A percentile compares a stretch with the other conserved stretches of the same genome.
Conservation (phyloP, 2,113 vertebrate genomes). For the Uropsilus gracilis region DNA sequence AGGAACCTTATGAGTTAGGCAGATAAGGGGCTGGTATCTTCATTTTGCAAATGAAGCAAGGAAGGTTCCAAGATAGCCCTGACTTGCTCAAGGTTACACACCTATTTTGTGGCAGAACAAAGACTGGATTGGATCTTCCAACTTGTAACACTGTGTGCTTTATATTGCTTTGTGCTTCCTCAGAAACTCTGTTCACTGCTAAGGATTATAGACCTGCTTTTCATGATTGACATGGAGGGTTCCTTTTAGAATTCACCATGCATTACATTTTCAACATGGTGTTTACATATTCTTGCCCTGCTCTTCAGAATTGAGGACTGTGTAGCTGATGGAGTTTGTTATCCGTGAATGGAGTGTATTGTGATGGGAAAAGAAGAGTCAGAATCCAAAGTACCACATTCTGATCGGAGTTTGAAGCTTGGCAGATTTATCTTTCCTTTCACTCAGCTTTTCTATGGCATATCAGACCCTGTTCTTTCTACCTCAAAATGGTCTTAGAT, state of each 20-base stretch:
- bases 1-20: not conserved
- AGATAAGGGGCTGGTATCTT: conserved; percentile 54
- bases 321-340: not conserved
- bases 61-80: not conserved
- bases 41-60: conserved; percentile 44
- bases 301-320: conserved; percentile 10
- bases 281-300: conserved; percentile 47
- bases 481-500: not conserved
- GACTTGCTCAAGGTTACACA: conserved; percentile 51
- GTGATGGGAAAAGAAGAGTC: not conserved
- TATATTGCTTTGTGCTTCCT: not conserved
- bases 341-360: not conserved
- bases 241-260: conserved; percentile 44
- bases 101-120: conserved; percentile 43
- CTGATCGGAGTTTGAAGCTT: not conserved
- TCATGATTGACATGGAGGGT: conserved; percentile 25
- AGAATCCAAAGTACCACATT: not conserved
- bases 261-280: not conserved
- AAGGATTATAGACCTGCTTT: conserved; percentile 29
- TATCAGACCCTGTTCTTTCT: not conserved
- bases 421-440: not conserved
- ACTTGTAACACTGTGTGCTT: not conserved
- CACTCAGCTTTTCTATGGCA: not conserved
- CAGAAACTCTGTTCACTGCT: conserved; percentile 3
- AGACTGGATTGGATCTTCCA: not conserved